phyloP scores from a whole-genome alignment of 2,888 invertebrate genomes.

The Ametastegia equiseti region DNA sequence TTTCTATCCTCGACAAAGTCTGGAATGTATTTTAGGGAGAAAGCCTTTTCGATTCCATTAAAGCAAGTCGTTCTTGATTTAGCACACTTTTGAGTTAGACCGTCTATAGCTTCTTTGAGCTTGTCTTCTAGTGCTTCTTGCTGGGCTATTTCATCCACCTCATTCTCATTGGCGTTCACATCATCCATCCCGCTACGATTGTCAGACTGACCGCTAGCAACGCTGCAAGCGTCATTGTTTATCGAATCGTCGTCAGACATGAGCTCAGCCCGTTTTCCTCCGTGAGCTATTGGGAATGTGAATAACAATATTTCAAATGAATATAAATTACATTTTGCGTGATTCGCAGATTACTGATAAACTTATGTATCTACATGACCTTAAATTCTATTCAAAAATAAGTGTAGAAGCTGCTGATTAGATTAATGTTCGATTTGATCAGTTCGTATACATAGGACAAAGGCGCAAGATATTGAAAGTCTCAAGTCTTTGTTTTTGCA shows the following conservation, averaged over 20 bases:
- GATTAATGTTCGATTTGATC: not conserved
- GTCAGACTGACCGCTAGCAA: constrained; percentile 89
- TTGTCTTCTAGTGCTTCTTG: constrained; percentile 92
- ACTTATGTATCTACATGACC: too few species aligned
- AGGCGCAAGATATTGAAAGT: not conserved
- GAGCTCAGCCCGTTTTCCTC: constrained; percentile 78
- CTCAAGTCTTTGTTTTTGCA: not conserved
- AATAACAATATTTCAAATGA: too few species aligned
- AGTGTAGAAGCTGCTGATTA: not conserved
- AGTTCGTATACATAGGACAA: not conserved
- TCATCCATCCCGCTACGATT: constrained; percentile 83
- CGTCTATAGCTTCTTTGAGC: constrained; percentile 91
- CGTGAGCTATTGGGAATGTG: constrained; percentile 62
- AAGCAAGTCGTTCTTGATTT: constrained; percentile 88
- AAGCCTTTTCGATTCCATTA: constrained; percentile 84
- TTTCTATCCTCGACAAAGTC: constrained; percentile 87
- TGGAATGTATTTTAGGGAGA: constrained; percentile 88
- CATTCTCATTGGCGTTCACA: constrained; percentile 73
- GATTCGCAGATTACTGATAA: too few species aligned
- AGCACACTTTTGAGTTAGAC: constrained; percentile 91
- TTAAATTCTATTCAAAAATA: constrained; percentile 22
- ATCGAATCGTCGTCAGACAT: constrained; percentile 89
- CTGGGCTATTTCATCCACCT: constrained; percentile 80
- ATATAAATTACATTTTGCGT: too few species aligned
- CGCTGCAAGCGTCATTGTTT: constrained; percentile 87